Conservation (phyloP, 2,113 vertebrate species). For the Upupa epops region DNA sequence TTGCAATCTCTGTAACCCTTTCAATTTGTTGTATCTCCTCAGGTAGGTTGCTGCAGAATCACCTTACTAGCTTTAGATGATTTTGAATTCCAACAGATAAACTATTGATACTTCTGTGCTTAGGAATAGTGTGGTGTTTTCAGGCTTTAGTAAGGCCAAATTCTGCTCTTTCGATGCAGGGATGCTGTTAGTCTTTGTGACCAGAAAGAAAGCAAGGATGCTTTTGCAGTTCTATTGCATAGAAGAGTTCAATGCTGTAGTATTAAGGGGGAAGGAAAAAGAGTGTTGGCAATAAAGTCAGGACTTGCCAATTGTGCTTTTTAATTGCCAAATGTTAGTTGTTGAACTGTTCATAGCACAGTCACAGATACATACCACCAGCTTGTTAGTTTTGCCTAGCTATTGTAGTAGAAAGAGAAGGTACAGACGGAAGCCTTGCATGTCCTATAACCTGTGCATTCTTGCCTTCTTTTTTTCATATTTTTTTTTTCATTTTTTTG, state of each 20-base stretch:
- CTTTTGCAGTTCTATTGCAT: not conserved
- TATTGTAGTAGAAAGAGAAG: not conserved
- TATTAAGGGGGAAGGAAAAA: not conserved
- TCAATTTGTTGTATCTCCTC: not conserved
- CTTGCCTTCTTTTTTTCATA: not conserved
- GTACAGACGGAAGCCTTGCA: not conserved
- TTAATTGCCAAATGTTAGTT: not conserved
- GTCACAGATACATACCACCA: too few species aligned
- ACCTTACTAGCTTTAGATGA: not conserved
- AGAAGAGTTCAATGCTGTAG: not conserved
- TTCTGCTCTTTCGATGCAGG: not conserved
- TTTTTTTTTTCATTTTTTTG: not conserved
- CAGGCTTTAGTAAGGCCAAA: not conserved
- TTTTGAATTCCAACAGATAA: not conserved
- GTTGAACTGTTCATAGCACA: not conserved
- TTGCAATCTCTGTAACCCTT: conserved; percentile 22
- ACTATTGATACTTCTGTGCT: not conserved
- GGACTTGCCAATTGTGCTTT: not conserved
- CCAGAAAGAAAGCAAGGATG: not conserved
- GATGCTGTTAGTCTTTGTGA: not conserved
- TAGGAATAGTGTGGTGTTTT: not conserved
- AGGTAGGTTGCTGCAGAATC: not conserved
- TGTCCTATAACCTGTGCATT: not conserved
- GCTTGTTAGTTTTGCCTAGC: not conserved
- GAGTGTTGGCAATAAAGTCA: not conserved